Evolutionary conservation across 2,113 vertebrate genomes (phyloP), one percentile per base, ranked within the genome.

Genomic region (Scophthalmus maximus): DNA sequence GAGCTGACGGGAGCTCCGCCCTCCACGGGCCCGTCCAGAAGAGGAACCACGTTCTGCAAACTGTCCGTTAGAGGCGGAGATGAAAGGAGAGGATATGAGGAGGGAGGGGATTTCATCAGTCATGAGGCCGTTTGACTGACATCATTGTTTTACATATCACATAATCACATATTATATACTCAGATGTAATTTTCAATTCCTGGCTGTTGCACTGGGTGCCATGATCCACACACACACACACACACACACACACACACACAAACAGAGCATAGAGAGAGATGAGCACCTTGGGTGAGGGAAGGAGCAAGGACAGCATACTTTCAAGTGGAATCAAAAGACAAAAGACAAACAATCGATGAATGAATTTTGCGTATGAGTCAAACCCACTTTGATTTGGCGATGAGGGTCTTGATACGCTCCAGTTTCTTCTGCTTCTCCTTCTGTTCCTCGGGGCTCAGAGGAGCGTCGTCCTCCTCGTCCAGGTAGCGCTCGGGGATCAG

Each of bases 351-450:
- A 42, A 36, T 7, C 3, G 38, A 68, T 3, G 22, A 14, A 18
- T 20, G 3, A n/a, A 38, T n/a, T 36, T 12, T 52, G 2, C 20
- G n/a, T 14, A 17, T 53, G 50, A 57, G 6, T 57, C 0, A 18
- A 62, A 82, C 84, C 49, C 89, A 98, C 97, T 96, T 98, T 88
- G 97, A 98, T 89, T 99, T 99, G 88, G 97, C 97, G 79, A 99
- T 98, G 46, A 99, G 95, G 0, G 96, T 97, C 88, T 98, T 98
- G 90, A 99, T 98, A 68, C 97, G 92, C 62, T 98, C 96, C 82
- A 98, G 94, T 75, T 99, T 99, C 93, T 95, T 98, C 92, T 97
- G 95, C 88, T 98, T 98, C 85, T 98, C 97, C 83, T 93, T 95
- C 88, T 95, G 83, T 84, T 98, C 97, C 89, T 98, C 97, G 0